A percentile compares a stretch with the other conserved stretches of the same genome.
Conservation (phyloP, 2,797 vertebrate genomes). For the Nyctalus aviator region DNA sequence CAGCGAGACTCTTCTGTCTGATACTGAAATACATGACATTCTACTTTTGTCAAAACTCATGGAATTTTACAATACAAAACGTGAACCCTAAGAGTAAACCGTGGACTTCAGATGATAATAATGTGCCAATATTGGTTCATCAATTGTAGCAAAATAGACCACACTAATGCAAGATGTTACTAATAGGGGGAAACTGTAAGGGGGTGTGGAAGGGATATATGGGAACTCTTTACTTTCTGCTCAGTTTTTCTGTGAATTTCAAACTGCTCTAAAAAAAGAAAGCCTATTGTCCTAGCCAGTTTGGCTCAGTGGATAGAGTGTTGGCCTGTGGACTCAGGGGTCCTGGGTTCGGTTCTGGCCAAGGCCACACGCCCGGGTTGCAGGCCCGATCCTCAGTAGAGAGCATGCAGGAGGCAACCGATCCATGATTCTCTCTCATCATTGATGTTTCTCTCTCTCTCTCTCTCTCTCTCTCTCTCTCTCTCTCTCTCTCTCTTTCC, state of each 20-base stretch:
- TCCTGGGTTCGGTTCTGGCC: too few relatives aligned
- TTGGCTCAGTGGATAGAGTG: too few relatives aligned
- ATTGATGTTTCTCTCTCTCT: too few relatives aligned
- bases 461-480: too few relatives aligned
- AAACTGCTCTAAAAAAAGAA: background rate
- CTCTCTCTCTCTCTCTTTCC: too few relatives aligned
- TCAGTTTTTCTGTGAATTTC: constrained; percentile 29
- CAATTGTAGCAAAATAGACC: background rate
- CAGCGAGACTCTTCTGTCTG: background rate
- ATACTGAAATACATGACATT: background rate
- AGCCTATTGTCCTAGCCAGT: too few relatives aligned
- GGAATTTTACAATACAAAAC: background rate
- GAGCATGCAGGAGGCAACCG: too few relatives aligned
- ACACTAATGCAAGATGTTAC: background rate
- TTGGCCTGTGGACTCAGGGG: too few relatives aligned
- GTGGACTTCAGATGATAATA: background rate
- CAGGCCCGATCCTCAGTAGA: too few relatives aligned
- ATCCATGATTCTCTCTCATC: too few relatives aligned
- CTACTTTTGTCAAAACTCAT: background rate
- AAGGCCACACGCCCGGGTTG: too few relatives aligned
- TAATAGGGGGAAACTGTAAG: background rate
- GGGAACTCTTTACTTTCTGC: constrained; percentile 22
- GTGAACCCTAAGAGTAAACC: background rate
- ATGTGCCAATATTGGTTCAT: background rate
- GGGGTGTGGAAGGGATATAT: background rate